A percentile compares a stretch with the other conserved stretches of the same genome.
Conservation (phyloP, 2,113 vertebrate species). For the Andinoacara biseriatus region DNA sequence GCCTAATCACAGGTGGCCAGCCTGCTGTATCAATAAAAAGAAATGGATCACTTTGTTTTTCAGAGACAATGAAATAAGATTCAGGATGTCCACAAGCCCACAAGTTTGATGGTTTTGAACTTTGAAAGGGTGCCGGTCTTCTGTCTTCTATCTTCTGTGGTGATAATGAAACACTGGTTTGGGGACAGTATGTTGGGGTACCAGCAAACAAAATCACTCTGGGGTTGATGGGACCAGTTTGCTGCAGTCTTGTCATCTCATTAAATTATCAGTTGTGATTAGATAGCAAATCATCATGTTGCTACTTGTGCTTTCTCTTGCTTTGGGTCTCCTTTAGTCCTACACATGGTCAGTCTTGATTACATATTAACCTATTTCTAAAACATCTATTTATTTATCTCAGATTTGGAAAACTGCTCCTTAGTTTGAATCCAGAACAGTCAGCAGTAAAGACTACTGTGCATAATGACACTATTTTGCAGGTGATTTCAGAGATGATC, state of each 20-base stretch:
- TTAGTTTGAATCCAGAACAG: not conserved
- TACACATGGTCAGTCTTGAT: not conserved
- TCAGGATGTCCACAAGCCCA: not conserved
- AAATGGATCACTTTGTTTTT: not conserved
- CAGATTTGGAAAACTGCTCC: no score
- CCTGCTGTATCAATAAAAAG: not conserved
- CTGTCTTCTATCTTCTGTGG: not conserved
- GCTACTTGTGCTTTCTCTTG: not conserved
- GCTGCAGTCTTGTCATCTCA: not conserved
- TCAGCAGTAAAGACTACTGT: not conserved
- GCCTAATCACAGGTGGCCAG: not conserved
- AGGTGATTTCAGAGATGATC: not conserved
- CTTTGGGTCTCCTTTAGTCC: not conserved
- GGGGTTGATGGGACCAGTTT: no score
- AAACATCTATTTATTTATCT: not conserved
- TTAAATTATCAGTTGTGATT: not conserved
- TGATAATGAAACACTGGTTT: not conserved
- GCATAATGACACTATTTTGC: not conserved
- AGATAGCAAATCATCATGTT: not conserved
- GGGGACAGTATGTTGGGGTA: not conserved
- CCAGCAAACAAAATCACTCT: no score
- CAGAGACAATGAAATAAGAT: not conserved
- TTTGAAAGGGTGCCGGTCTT: not conserved
- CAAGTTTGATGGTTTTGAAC: not conserved
- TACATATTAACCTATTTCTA: not conserved